Evolutionary conservation across 1,140 invertebrate genomes (phyloP).

Genomic region (Drosophila punjabiensis): DNA sequence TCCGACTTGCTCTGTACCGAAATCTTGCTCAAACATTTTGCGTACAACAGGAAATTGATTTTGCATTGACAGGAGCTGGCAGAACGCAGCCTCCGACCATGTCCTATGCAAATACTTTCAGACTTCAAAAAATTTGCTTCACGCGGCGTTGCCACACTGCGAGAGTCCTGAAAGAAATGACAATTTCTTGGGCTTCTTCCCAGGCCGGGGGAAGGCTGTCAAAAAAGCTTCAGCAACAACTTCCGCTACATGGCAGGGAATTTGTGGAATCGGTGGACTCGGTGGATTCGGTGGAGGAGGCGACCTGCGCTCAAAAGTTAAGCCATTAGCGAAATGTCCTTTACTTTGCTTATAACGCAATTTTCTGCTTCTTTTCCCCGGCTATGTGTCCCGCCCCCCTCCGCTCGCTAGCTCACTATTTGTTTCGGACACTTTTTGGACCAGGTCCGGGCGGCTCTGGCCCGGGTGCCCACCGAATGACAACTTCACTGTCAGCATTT

Average conservation of each 20-base stretch:
- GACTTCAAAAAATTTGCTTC: constrained; percentile 54
- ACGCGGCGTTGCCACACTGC: constrained; percentile 73
- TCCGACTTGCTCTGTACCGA: not conserved
- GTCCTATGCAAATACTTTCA: constrained; percentile 80
- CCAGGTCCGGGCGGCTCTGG: constrained; percentile 39
- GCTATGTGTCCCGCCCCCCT: not conserved
- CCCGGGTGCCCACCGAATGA: constrained; percentile 60
- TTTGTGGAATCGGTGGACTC: constrained; percentile 3
- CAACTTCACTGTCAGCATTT: constrained; percentile 79
- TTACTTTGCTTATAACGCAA: constrained; percentile 83
- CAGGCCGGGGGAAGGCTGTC: constrained; percentile 61
- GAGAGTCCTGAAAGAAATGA: constrained; percentile 54
- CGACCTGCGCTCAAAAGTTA: constrained; percentile 70
- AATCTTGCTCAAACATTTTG: constrained; percentile 65
- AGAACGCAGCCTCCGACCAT: constrained; percentile 11
- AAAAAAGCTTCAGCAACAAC: constrained; percentile 79
- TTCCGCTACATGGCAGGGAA: constrained; percentile 65
- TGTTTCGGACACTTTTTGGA: constrained; percentile 70
- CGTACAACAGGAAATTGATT: constrained; percentile 79
- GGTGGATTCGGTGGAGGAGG: constrained; percentile 15
- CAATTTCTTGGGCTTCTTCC: constrained; percentile 34
- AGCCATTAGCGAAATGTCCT: constrained; percentile 83
- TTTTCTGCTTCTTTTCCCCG: constrained; percentile 67
- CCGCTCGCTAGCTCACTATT: constrained; percentile 55
- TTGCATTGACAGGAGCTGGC: constrained; percentile 68